Evolutionary conservation across 2,888 invertebrate genomes (phyloP).

Genomic region (Hypomecis punctinalis): DNA sequence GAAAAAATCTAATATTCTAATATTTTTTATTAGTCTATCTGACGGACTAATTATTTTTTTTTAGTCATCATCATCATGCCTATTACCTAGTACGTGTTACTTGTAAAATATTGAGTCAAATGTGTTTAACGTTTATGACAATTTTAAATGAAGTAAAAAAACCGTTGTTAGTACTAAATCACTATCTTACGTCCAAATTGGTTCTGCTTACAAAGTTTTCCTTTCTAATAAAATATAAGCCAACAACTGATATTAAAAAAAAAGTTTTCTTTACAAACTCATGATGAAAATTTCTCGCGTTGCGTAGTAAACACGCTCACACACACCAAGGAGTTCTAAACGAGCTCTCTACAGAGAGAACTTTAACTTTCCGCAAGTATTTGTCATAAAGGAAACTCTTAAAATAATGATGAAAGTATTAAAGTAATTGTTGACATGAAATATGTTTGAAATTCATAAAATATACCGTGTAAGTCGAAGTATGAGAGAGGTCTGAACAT

Average conservation of each 20-base stretch:
- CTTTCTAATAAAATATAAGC: constrained; percentile 6
- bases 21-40: too few species aligned
- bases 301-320: constrained; percentile 29
- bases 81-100: too few species aligned
- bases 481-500: constrained; percentile 74
- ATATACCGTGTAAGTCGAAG: constrained; percentile 69
- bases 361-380: constrained; percentile 69
- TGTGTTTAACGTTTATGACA: too few species aligned
- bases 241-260: constrained; percentile 25
- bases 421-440: constrained; percentile 79
- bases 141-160: too few species aligned
- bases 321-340: constrained; percentile 46
- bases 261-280: constrained; percentile 30
- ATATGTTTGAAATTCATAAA: constrained; percentile 73
- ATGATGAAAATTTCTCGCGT: constrained; percentile 32
- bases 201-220: background rate
- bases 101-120: too few species aligned
- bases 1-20: too few species aligned
- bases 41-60: too few species aligned
- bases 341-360: constrained; percentile 44
- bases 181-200: too few species aligned
- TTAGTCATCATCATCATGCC: too few species aligned
- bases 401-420: constrained; percentile 67
- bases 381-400: constrained; percentile 63
- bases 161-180: too few species aligned